Percentiles rank a stretch among this genome's conserved stretches.
These are phyloP conservation scores for Ceratothoa steindachneri DNA, from an alignment of 2,888 invertebrate species.

Conservation along the genomic window DNA sequence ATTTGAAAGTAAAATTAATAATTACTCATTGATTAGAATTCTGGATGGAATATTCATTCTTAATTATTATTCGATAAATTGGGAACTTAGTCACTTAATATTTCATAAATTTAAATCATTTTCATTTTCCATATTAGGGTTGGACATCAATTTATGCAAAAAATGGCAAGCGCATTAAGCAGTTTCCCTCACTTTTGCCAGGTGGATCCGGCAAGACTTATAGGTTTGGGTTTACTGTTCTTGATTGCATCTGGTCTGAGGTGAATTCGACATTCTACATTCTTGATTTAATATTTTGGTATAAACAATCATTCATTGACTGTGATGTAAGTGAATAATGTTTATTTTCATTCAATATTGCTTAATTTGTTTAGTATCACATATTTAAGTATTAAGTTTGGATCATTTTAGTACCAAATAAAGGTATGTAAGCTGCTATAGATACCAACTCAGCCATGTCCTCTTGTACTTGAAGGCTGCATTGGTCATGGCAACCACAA, in stretches of 20 bases:
- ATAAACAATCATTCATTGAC: constrained; percentile 65
- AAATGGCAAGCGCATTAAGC: constrained; percentile 24
- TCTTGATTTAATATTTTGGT: constrained; percentile 80
- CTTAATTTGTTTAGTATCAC: background rate
- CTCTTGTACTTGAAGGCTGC: too few relatives aligned
- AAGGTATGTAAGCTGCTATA: too few relatives aligned
- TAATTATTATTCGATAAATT: too few relatives aligned
- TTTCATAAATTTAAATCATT: background rate
- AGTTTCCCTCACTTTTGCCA: constrained; percentile 65
- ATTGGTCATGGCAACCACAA: too few relatives aligned
- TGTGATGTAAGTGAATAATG: constrained; percentile 70
- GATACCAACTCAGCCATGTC: too few relatives aligned
- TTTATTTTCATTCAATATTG: background rate
- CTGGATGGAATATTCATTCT: too few relatives aligned
- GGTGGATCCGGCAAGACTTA: constrained; percentile 59
- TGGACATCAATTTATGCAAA: constrained; percentile 31
- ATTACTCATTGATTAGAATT: too few relatives aligned
- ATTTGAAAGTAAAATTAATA: too few relatives aligned
- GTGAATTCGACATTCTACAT: constrained; percentile 65
- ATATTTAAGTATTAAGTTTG: background rate
- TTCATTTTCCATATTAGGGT: constrained; percentile 20
- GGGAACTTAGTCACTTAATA: background rate
- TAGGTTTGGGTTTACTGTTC: constrained; percentile 54
- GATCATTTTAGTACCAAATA: constrained; percentile 24
- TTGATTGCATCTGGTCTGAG: constrained; percentile 77